A percentile compares a stretch with the other conserved stretches of the same genome.
These are phyloP conservation scores for Cabera pusaria DNA, from an alignment of 2,888 invertebrate genomes.

Conservation along the genomic window DNA sequence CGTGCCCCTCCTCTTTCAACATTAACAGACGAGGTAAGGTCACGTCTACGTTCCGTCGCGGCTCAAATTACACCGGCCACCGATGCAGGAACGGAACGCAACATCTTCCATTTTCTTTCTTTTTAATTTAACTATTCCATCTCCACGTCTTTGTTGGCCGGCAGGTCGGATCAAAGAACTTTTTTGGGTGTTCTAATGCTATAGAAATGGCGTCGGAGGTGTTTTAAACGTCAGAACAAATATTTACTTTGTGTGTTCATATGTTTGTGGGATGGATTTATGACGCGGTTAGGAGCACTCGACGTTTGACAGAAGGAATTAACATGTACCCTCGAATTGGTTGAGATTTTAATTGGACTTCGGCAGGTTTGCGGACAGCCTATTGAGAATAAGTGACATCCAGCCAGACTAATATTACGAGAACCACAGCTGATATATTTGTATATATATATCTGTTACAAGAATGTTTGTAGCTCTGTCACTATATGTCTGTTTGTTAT, in stretches of 20 bases:
- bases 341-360: slow-evolving; percentile 44
- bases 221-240: slow-evolving; percentile 52
- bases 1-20: slow-evolving; percentile 38
- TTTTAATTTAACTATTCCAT: slow-evolving; percentile 63
- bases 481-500: too few relatives aligned
- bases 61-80: slow-evolving; percentile 45
- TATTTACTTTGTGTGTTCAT: slow-evolving; percentile 58
- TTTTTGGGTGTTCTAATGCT: slow-evolving; percentile 42
- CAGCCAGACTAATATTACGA: too few relatives aligned
- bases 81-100: slow-evolving; percentile 56
- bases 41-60: slow-evolving; percentile 40
- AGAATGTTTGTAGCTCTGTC: too few relatives aligned
- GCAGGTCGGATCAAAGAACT: slow-evolving; percentile 52
- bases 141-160: slow-evolving; percentile 58
- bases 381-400: too few relatives aligned
- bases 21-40: slow-evolving; percentile 47
- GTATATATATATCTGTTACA: too few relatives aligned
- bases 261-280: slow-evolving; percentile 59
- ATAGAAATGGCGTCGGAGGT: slow-evolving; percentile 36
- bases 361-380: slow-evolving; percentile 15
- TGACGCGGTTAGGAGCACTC: slow-evolving; percentile 51
- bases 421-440: too few relatives aligned
- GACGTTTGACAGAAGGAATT: slow-evolving; percentile 54
- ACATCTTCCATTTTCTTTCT: slow-evolving; percentile 59
- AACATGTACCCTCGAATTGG: slow-evolving; percentile 57